phyloP scores from a whole-genome alignment of 2,888 invertebrate species.

The Loripinus fragilis region DNA sequence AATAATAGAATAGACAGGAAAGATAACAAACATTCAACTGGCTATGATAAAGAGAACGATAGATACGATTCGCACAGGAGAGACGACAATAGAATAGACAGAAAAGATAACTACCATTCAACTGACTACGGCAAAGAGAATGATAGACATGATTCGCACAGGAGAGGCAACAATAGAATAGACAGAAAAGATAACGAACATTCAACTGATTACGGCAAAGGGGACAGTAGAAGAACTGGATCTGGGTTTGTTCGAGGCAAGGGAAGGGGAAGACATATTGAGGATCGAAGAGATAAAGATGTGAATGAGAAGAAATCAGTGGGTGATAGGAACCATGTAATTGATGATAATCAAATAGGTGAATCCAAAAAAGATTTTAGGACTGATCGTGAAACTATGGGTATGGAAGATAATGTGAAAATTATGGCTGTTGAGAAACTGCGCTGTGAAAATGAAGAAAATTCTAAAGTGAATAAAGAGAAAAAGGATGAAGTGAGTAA shows the following conservation, averaged over 20 bases:
- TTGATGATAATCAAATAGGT: not conserved
- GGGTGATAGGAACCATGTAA: slow-evolving; percentile 8
- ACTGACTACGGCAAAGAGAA: not conserved
- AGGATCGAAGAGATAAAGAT: not conserved
- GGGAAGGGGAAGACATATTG: slow-evolving; percentile 10
- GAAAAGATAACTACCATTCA: not conserved
- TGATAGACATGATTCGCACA: not conserved
- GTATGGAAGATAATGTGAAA: not conserved
- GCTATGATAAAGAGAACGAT: no score
- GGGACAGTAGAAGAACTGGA: slow-evolving; percentile 4
- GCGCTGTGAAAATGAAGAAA: not conserved
- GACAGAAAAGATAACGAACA: not conserved
- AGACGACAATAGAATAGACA: no score
- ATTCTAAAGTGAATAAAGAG: not conserved
- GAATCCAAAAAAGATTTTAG: not conserved
- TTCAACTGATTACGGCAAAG: not conserved
- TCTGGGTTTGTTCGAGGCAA: slow-evolving; percentile 11
- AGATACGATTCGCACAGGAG: slow-evolving; percentile 1
- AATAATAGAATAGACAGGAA: not conserved
- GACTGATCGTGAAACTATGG: not conserved
- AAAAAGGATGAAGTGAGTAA: not conserved
- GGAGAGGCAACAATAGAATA: not conserved
- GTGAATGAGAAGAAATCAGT: slow-evolving; percentile 1
- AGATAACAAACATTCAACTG: no score
- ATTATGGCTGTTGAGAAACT: not conserved